phyloP scores from a whole-genome alignment of 2,113 vertebrate genomes.

The Petaurus breviceps region DNA sequence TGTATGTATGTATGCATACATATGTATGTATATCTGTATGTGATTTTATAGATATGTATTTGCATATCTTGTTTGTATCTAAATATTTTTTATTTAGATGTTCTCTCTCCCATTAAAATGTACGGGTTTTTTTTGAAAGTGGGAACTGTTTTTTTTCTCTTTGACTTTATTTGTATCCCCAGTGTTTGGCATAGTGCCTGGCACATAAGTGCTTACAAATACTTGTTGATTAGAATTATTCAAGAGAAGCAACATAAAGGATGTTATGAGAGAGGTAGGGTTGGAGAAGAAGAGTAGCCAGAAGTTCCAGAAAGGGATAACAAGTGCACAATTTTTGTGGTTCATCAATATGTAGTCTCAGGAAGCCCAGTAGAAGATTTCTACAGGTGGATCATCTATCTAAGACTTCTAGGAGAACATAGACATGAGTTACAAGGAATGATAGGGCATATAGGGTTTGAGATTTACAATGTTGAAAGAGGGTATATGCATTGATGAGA shows the following conservation, averaged over 20 bases:
- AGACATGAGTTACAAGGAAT: neutral
- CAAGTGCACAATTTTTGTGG: neutral
- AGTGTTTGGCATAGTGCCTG: neutral
- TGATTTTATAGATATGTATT: too few relatives aligned
- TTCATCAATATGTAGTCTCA: neutral
- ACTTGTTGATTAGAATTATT: neutral
- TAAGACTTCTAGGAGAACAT: neutral
- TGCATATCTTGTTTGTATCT: too few relatives aligned
- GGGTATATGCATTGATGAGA: neutral
- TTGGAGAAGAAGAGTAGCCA: neutral
- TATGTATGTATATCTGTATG: neutral
- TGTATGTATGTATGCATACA: neutral
- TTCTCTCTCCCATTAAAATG: neutral
- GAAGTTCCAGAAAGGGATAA: neutral
- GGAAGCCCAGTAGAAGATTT: neutral
- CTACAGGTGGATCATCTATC: neutral
- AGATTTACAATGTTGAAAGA: neutral
- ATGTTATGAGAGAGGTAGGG: neutral
- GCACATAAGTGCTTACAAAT: neutral
- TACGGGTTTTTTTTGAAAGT: neutral
- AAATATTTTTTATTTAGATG: too few relatives aligned
- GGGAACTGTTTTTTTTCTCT: neutral
- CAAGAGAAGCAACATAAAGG: neutral
- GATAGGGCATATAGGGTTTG: neutral
- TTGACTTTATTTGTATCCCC: neutral